These are phyloP conservation scores for Eptesicus fuscus DNA, from an alignment of 2,113 vertebrate genomes.

Conservation along the genomic window DNA sequence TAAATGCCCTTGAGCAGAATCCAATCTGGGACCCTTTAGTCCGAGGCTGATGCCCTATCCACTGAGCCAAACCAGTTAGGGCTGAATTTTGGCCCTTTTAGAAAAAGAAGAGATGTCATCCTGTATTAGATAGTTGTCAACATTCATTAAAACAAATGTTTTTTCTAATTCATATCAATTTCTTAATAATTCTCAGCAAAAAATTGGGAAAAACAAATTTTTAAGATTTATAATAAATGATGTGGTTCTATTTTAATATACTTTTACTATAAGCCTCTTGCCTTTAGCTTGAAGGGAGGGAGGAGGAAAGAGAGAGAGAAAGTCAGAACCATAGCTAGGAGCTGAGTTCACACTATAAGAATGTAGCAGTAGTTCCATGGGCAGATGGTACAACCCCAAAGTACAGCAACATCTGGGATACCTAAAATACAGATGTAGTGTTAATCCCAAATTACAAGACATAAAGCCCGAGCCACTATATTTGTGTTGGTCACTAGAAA, in stretches of 20 bases:
- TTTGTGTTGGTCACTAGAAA: neutral
- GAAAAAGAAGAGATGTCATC: neutral
- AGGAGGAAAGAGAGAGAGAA: too few relatives aligned
- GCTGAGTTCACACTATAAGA: neutral
- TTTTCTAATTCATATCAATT: neutral
- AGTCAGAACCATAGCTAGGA: neutral
- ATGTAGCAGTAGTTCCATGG: neutral
- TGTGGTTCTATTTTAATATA: neutral
- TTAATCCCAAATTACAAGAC: neutral
- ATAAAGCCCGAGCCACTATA: neutral
- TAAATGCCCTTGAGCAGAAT: too few relatives aligned
- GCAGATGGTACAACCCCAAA: neutral
- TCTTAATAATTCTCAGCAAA: slow-evolving; percentile 25
- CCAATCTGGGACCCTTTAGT: too few relatives aligned
- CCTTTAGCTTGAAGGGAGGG: slow-evolving; percentile 6
- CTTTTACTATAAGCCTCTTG: slow-evolving; percentile 26
- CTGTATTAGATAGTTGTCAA: neutral
- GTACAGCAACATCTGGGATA: neutral
- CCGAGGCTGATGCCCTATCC: too few relatives aligned
- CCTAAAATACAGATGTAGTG: neutral
- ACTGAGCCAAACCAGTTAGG: too few relatives aligned
- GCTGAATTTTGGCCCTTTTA: neutral
- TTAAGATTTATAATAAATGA: neutral
- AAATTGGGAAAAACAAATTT: neutral
- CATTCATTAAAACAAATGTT: slow-evolving; percentile 1